Percentiles rank a stretch among this genome's conserved stretches.
phyloP scores from a whole-genome alignment of 2,888 invertebrate species.

The Pyrgus malvae region DNA sequence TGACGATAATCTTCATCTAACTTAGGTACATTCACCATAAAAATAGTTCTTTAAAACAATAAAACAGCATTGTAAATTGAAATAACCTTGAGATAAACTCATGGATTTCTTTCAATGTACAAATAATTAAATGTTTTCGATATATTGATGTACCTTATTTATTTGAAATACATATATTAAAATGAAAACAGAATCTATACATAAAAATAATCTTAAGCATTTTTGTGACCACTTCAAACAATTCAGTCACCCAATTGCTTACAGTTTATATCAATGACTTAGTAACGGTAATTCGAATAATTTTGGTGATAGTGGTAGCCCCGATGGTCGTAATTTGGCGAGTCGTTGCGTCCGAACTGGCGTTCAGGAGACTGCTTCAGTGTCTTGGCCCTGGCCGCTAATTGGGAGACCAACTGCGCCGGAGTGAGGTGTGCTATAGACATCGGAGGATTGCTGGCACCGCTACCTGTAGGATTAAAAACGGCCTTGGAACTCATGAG shows the following conservation, averaged over 20 bases:
- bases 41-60: too few species aligned
- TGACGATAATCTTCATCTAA: too few species aligned
- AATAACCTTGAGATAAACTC: too few species aligned
- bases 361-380: conserved; percentile 54
- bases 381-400: conserved; percentile 73
- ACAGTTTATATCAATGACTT: neutral
- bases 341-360: conserved; percentile 42
- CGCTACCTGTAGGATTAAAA: conserved; percentile 64
- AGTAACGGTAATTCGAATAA: conserved; percentile 27
- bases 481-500: conserved; percentile 63
- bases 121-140: too few species aligned
- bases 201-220: too few species aligned
- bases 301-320: conserved; percentile 42
- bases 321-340: conserved; percentile 42
- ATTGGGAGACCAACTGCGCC: conserved; percentile 71
- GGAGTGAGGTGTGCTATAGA: conserved; percentile 74
- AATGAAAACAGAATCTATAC: too few species aligned
- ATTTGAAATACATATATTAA: too few species aligned
- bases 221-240: neutral
- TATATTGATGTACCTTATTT: too few species aligned
- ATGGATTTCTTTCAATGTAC: too few species aligned
- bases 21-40: too few species aligned
- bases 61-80: too few species aligned
- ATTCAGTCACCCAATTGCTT: neutral
- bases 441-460: conserved; percentile 56